phyloP scores from a whole-genome alignment of 2,113 vertebrate species.

The Blennius ocellaris region DNA sequence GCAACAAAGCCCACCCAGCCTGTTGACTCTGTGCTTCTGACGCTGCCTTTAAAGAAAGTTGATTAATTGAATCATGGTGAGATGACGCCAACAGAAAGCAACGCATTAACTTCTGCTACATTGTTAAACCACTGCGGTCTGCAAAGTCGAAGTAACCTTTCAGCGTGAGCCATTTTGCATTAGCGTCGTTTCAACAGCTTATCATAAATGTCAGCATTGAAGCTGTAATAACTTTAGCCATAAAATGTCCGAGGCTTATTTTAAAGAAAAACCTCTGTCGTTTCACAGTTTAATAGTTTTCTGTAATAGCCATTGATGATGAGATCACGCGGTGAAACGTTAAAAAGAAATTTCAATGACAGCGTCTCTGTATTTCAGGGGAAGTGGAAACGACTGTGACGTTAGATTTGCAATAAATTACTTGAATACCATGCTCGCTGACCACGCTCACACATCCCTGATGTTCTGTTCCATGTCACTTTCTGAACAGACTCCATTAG shows the following conservation, averaged over 20 bases:
- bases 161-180: not conserved
- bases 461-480: constrained; percentile 1
- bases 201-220: constrained; percentile 1
- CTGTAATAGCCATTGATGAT: not conserved
- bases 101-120: no score
- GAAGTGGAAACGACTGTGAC: not conserved
- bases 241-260: no score
- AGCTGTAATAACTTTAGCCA: not conserved
- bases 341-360: not conserved
- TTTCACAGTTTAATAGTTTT: not conserved
- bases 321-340: not conserved
- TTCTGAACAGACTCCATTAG: constrained; percentile 2
- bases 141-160: not conserved
- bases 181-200: not conserved
- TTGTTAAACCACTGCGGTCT: no score
- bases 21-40: no score
- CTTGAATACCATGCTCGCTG: not conserved
- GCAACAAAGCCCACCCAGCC: no score
- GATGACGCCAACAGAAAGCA: no score
- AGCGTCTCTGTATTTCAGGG: not conserved
- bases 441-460: not conserved
- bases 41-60: no score
- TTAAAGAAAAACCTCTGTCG: not conserved
- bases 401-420: not conserved
- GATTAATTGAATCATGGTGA: no score